phyloP scores from a whole-genome alignment of 2,888 invertebrate genomes.

The Drosophila greeni region DNA sequence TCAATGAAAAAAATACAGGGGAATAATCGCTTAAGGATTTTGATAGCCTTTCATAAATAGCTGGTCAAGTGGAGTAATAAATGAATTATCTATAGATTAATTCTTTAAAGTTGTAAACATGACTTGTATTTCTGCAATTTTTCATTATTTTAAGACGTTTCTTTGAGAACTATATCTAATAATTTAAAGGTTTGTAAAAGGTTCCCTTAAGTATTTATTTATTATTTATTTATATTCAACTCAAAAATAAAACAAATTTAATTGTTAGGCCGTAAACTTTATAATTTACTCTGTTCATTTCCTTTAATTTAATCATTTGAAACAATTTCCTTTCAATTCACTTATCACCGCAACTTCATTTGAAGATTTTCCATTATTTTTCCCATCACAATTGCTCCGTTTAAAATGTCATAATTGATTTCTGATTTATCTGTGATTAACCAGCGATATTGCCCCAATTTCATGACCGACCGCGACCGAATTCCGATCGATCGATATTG shows the following conservation, averaged over 20 bases:
- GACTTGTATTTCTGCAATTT: neutral
- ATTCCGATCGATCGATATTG: slow-evolving; percentile 10
- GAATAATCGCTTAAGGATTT: neutral
- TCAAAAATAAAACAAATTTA: neutral
- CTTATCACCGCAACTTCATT: neutral
- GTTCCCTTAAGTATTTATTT: neutral
- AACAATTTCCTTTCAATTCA: neutral
- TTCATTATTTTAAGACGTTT: neutral
- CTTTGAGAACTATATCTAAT: neutral
- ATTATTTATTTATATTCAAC: neutral
- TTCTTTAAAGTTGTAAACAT: neutral
- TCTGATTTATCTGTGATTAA: slow-evolving; percentile 14
- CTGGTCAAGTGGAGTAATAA: neutral
- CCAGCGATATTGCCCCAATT: slow-evolving; percentile 3
- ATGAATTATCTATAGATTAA: neutral
- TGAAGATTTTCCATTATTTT: neutral
- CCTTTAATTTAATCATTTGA: rapidly evolving
- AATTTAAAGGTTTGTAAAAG: neutral
- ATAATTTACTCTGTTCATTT: neutral
- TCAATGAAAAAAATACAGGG: neutral
- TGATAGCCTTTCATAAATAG: neutral
- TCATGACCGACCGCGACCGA: slow-evolving; percentile 4
- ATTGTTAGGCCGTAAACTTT: neutral
- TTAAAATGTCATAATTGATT: neutral
- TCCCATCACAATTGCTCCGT: neutral